These are phyloP conservation scores for Lydus trimaculatus DNA, from an alignment of 2,888 invertebrate species.

Conservation along the genomic window DNA sequence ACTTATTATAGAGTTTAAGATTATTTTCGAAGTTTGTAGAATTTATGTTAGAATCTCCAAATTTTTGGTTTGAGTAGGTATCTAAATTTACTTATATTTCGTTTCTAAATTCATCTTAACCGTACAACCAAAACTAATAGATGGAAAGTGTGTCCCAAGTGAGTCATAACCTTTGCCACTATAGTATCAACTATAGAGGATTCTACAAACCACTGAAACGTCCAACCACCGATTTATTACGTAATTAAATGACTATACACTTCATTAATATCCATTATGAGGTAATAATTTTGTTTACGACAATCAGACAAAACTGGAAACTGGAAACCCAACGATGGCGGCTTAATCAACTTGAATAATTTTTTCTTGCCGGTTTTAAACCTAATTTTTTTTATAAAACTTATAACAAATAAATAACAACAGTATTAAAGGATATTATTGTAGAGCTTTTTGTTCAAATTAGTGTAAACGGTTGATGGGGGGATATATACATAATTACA, in stretches of 20 bases:
- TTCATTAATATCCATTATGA: slow-evolving; percentile 41
- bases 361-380: too few relatives aligned
- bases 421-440: background rate
- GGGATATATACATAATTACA: background rate
- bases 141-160: slow-evolving; percentile 27
- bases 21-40: background rate
- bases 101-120: background rate
- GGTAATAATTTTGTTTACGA: slow-evolving; percentile 30
- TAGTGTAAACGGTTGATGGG: background rate
- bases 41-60: background rate
- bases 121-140: slow-evolving; percentile 21
- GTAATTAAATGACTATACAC: slow-evolving; percentile 40
- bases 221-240: slow-evolving; percentile 37
- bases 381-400: background rate
- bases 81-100: slow-evolving; percentile 1
- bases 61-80: background rate
- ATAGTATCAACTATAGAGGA: slow-evolving; percentile 15
- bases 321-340: background rate
- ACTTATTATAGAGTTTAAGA: background rate
- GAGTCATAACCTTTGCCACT: slow-evolving; percentile 27
- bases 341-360: too few relatives aligned
- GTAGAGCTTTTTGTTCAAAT: background rate
- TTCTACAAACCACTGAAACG: slow-evolving; percentile 26
- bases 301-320: slow-evolving; percentile 10
- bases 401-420: background rate